Evolutionary conservation across 1,140 invertebrate species (phyloP).

Genomic region (Pogonognathellus flavescens): DNA sequence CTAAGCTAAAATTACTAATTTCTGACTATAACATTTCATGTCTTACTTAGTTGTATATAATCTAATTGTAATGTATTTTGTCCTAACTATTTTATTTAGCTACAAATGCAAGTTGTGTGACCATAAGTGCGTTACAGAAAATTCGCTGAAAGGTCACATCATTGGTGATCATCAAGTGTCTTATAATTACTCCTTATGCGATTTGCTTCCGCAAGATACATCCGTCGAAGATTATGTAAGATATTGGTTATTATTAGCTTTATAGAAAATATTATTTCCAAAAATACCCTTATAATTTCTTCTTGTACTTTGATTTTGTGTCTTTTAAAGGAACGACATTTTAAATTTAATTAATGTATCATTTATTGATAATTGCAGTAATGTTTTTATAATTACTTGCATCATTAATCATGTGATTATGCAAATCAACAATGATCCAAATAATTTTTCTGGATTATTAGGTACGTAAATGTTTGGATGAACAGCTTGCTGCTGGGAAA

Average conservation of each 20-base stretch:
- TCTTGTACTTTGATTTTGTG: not conserved
- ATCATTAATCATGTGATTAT: too few relatives aligned
- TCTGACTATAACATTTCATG: too few relatives aligned
- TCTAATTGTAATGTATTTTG: not conserved
- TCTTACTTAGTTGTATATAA: not conserved
- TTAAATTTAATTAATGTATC: too few relatives aligned
- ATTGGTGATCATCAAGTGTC: slow-evolving; percentile 56
- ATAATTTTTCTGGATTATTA: not conserved
- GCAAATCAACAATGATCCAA: too few relatives aligned
- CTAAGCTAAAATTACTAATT: not conserved
- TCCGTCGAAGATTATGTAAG: slow-evolving; percentile 42
- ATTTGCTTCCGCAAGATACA: slow-evolving; percentile 28
- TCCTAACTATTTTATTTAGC: slow-evolving; percentile 34
- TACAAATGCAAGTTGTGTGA: slow-evolving; percentile 58
- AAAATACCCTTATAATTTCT: not conserved
- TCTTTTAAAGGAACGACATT: too few relatives aligned
- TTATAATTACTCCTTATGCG: slow-evolving; percentile 24
- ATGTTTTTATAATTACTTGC: too few relatives aligned
- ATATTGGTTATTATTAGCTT: not conserved
- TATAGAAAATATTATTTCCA: not conserved
- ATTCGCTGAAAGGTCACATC: slow-evolving; percentile 61
- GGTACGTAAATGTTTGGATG: slow-evolving; percentile 1
- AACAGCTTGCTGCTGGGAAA: not conserved
- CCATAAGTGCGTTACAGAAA: slow-evolving; percentile 49
- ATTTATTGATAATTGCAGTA: too few relatives aligned